Conservation (phyloP, 2,113 vertebrate species). For the Mus pahari region DNA sequence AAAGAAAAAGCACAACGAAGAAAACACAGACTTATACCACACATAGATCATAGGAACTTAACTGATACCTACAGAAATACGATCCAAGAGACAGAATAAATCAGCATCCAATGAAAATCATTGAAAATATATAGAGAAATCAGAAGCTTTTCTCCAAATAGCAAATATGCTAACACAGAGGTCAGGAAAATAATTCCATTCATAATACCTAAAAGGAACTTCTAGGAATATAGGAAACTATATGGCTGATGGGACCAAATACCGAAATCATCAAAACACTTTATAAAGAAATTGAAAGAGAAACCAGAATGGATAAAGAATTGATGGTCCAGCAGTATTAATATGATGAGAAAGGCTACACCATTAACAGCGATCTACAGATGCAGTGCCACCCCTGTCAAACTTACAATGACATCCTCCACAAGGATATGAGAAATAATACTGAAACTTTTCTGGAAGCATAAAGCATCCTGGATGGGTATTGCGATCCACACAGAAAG, state of each 20-base stretch:
- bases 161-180: not conserved
- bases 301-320: not conserved
- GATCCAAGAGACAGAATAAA: not conserved
- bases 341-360: not conserved
- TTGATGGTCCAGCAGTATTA: not conserved
- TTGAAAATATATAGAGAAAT: not conserved
- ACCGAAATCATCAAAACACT: not conserved
- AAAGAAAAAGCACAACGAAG: not conserved
- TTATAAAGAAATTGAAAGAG: not conserved
- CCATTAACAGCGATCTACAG: not conserved
- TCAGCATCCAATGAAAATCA: not conserved
- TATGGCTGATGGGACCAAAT: too few species aligned
- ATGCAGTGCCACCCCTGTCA: not conserved
- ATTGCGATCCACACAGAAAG: not conserved
- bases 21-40: not conserved
- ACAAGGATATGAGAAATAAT: too few species aligned
- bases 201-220: not conserved
- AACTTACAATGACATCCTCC: not conserved
- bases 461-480: not conserved
- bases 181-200: not conserved
- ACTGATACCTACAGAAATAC: not conserved
- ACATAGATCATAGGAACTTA: not conserved
- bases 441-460: too few species aligned
- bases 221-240: not conserved
- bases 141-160: not conserved